Percentiles rank a stretch among this genome's conserved stretches.
These are phyloP conservation scores for Zaprionus obscuricornis DNA, from an alignment of 2,888 invertebrate species.

Conservation along the genomic window DNA sequence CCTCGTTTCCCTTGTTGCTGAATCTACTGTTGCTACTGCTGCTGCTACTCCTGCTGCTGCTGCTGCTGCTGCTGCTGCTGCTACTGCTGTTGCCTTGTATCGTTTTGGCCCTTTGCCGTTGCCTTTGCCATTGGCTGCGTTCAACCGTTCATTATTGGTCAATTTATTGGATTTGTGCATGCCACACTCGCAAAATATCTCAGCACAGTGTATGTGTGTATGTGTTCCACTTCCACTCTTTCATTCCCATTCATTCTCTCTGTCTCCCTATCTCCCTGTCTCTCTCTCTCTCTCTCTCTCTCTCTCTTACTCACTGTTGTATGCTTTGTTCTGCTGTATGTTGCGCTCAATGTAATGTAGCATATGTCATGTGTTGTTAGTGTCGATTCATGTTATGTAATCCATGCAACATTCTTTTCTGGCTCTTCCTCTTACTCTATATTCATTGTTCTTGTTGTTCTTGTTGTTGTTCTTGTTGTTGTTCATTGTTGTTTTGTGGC, in stretches of 20 bases:
- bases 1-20: too few relatives aligned
- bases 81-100: neutral
- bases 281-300: constrained; percentile 2
- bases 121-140: constrained; percentile 47
- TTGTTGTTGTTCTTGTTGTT: constrained; percentile 10
- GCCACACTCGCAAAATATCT: constrained; percentile 34
- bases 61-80: neutral
- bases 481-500: constrained; percentile 14
- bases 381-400: constrained; percentile 32
- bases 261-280: constrained; percentile 11
- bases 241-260: neutral
- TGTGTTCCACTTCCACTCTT: constrained; percentile 24
- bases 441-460: too few relatives aligned
- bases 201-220: constrained; percentile 18
- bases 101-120: neutral
- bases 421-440: too few relatives aligned
- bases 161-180: constrained; percentile 80
- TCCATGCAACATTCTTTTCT: constrained; percentile 19
- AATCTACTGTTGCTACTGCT: too few relatives aligned
- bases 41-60: too few relatives aligned
- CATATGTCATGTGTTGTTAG: constrained; percentile 66
- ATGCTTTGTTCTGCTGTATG: neutral
- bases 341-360: constrained; percentile 38
- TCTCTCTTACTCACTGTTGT: neutral
- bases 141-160: constrained; percentile 78